phyloP scores from a whole-genome alignment of 2,113 vertebrate genomes.

The Crotalus helleri region DNA sequence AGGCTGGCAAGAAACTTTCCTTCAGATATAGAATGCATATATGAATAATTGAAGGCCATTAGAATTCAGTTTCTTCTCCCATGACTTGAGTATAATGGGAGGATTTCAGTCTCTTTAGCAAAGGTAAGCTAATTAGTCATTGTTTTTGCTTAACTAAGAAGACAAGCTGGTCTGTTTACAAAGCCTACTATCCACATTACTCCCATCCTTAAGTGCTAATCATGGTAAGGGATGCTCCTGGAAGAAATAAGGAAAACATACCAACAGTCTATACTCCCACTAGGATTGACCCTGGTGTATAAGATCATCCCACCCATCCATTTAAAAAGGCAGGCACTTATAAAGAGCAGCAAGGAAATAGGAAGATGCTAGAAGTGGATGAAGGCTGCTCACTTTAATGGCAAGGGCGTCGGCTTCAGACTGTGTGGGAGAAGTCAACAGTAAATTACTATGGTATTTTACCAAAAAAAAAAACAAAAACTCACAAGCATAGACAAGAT shows the following conservation, averaged over 20 bases:
- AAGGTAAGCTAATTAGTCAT: background rate
- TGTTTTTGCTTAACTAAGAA: background rate
- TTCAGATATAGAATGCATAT: background rate
- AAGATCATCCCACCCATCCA: background rate
- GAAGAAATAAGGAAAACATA: background rate
- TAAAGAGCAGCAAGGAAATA: background rate
- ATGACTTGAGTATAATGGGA: background rate
- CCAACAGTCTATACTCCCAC: background rate
- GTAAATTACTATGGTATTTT: background rate
- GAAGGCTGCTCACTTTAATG: background rate
- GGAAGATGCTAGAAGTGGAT: background rate
- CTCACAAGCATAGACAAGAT: background rate
- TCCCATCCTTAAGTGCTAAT: background rate
- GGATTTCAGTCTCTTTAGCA: background rate
- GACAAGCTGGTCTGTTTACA: background rate
- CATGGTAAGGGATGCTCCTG: background rate
- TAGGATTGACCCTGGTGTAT: background rate
- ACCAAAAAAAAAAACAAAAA: background rate
- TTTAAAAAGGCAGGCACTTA: background rate
- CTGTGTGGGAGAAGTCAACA: background rate
- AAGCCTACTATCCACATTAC: background rate
- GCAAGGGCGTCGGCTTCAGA: background rate
- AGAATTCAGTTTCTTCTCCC: background rate
- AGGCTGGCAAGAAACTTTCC: background rate
- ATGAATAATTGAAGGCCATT: background rate